phyloP scores from a whole-genome alignment of 1,140 invertebrate genomes.

The Drosophila jambulina region DNA sequence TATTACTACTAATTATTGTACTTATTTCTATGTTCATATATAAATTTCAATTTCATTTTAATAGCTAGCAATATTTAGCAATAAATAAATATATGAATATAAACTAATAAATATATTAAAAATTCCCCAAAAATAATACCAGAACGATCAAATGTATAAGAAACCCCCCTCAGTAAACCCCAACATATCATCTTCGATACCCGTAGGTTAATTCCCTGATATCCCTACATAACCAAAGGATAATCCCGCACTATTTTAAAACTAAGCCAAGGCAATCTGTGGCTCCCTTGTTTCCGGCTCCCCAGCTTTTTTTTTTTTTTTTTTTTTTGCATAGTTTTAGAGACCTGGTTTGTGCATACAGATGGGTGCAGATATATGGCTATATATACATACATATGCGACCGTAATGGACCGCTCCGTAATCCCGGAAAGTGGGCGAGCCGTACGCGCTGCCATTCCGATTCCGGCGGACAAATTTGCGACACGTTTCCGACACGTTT shows the following conservation, averaged over 20 bases:
- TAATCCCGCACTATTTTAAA: constrained; percentile 11
- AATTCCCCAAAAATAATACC: background rate
- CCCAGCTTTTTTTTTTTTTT: background rate
- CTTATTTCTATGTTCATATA: no score
- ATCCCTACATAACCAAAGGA: background rate
- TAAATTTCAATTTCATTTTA: no score
- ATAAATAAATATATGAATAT: no score
- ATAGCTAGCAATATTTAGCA: no score
- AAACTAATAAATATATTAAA: background rate
- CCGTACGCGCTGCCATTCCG: constrained; percentile 49
- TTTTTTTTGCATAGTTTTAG: background rate
- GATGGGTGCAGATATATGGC: background rate
- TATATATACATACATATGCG: constrained; percentile 1
- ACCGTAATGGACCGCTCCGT: constrained; percentile 42
- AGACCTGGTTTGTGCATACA: constrained; percentile 20
- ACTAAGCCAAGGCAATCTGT: constrained; percentile 26
- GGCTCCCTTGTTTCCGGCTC: background rate
- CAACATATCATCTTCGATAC: background rate
- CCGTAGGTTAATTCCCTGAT: background rate
- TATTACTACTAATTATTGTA: no score
- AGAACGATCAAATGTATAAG: background rate
- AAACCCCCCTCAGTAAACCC: background rate
- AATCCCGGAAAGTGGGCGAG: constrained; percentile 73
- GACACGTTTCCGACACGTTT: constrained; percentile 80
- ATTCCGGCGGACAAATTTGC: constrained; percentile 69